Evolutionary conservation across 2,797 vertebrate species (phyloP).

Genomic region (Rhynchonycteris naso): DNA sequence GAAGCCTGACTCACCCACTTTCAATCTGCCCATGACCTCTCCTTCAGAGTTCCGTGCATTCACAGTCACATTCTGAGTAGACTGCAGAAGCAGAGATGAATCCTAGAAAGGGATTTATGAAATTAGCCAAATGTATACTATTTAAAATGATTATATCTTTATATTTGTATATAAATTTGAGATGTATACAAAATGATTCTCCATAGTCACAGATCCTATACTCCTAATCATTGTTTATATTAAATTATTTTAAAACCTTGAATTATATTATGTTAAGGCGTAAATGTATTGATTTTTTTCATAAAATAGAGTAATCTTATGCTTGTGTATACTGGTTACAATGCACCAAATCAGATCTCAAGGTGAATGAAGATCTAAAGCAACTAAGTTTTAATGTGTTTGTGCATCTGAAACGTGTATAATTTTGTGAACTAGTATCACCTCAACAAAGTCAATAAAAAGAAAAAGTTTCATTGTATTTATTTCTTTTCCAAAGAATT

Average conservation of each 20-base stretch:
- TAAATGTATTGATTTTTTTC: background rate
- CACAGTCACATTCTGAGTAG: slow-evolving; percentile 93
- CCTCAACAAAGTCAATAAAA: too few relatives aligned
- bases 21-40: slow-evolving; percentile 93
- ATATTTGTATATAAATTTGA: background rate
- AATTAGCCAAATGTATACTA: slow-evolving; percentile 28
- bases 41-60: slow-evolving; percentile 92
- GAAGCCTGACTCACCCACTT: slow-evolving; percentile 91
- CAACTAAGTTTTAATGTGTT: background rate
- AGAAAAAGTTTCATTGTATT: too few relatives aligned
- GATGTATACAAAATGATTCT: slow-evolving; percentile 5
- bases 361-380: background rate
- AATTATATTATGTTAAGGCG: background rate
- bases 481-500: background rate
- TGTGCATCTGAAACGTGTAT: too few relatives aligned
- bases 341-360: background rate
- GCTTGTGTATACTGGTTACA: background rate
- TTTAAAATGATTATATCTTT: background rate
- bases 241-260: background rate
- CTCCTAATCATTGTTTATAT: background rate
- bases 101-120: slow-evolving; percentile 86
- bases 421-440: too few relatives aligned
- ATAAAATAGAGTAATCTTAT: background rate
- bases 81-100: slow-evolving; percentile 91
- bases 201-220: background rate